Base-by-base conservation (phyloP, 2,888 invertebrate species). In the Nymphalis polychloros region DNA sequence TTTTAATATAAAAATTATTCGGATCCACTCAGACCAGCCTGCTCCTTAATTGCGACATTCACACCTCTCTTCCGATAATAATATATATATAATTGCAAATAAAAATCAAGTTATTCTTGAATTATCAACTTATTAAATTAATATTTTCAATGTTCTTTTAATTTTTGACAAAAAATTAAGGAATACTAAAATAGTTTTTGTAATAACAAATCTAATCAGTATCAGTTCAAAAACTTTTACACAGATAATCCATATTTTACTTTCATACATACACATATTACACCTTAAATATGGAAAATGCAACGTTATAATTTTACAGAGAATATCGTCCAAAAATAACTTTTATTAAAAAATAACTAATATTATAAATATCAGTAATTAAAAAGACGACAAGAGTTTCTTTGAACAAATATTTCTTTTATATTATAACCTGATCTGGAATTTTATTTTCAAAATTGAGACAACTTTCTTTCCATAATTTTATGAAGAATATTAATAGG, bases 1-100 rank as follows among this genome's bases (percentile, higher is more conserved):
- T 89, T 91, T 91, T 91, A 91, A 91, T 91, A 91, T 91, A 91
- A 91, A 91, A 91, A 91, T 90, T 89, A 86, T 84, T 85, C 79
- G 88, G 90, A 85, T 77, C 73, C 84, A 82, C 73, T 71, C 85
- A 85, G 72, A 73, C 86, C 79, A 80, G 74, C 79, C 77, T 73
- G 75, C 75, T 76, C 75, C 70, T 64, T 67, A 63, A 64, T 63
- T 71, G 72, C 70, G 79, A 78, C 75, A 69, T 76, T 79, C 73
- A 79, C 80, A 81, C 80, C 81, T 81, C 57, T 81, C 57, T 55
- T 27, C 35, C 41, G 3, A 35, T 57, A 35, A 57, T 31, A 20
- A 55, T n/a, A 85, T 84, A 84, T 82, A 64, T 41, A 48, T 41
- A 67, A 63, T 65, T 46, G 48, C 64, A 64, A 71, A 69, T 49